phyloP scores from a whole-genome alignment of 2,888 invertebrate species.

The Cephalotes varians region DNA sequence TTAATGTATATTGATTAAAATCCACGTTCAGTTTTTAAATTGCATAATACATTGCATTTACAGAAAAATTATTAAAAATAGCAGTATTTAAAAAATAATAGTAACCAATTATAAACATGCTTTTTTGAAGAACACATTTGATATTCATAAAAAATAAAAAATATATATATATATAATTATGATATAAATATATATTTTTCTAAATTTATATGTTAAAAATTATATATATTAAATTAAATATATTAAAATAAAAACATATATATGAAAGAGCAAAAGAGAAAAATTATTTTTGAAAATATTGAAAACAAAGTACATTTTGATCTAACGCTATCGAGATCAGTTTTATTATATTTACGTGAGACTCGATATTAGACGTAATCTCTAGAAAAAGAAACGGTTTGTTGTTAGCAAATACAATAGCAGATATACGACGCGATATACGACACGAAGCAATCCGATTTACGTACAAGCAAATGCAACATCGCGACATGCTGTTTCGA shows the following conservation, averaged over 20 bases:
- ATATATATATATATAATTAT: neutral
- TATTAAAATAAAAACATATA: neutral
- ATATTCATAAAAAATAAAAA: neutral
- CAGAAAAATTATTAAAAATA: neutral
- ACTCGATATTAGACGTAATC: conserved; percentile 23
- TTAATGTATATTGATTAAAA: neutral
- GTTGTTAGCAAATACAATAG: conserved; percentile 30
- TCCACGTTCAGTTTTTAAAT: neutral
- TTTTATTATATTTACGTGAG: conserved; percentile 12
- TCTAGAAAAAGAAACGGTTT: conserved; percentile 24
- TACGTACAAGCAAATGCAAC: conserved; percentile 38
- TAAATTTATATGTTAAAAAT: no score
- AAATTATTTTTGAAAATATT: neutral
- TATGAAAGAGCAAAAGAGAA: neutral
- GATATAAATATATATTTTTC: no score
- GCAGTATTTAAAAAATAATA: neutral
- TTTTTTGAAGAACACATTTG: neutral
- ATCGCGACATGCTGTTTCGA: conserved; percentile 61
- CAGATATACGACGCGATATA: conserved; percentile 30
- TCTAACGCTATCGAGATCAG: conserved; percentile 8
- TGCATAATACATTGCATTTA: neutral
- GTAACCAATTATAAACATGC: neutral
- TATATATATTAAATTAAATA: neutral
- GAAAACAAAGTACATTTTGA: neutral
- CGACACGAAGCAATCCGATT: conserved; percentile 32